Evolutionary conservation across 2,113 vertebrate genomes (phyloP), one percentile per base, ranked within the genome.

Genomic region (Centropus unirufus): DNA sequence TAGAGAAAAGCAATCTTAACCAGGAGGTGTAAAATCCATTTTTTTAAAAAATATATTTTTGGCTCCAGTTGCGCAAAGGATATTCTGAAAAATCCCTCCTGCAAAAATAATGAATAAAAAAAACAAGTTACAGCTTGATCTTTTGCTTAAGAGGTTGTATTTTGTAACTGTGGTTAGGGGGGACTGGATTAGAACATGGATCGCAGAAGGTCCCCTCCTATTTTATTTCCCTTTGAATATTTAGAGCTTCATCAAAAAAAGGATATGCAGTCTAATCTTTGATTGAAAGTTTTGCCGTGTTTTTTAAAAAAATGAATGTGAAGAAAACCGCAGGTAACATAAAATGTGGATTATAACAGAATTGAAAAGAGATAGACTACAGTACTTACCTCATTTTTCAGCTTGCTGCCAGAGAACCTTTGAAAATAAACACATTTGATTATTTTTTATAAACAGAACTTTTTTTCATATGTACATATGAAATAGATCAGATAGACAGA

Each of bases 331-430:
- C 18, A 73, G 23, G 6, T 85, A 14, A 80, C 16, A 34, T 27
- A 59, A 21, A 67, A 61, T 67, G 63, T 80, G 12, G 30, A 61
- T 46, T 77, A 39, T 5, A 70, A 23, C 5, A 58, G 72, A 90
- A 77, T 26, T 58, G 32, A 87, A 94, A 96, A 39, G 27, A 85
- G 84, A 49, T 22, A 59, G 30, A 57, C 52, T 47, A 40, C 9
- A 58, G 32, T 75, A 90, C 97, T 98, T 97, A 99, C 99, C 98
- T 99, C 99, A 93, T 99, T 99, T 97, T 99, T 99, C 14, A 99
- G 95, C 92, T 99, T 99, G 97, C 99, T 99, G 87, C 99, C 99
- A 83, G 99, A 99, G 97, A 99, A 99, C 97, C 99, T 99, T 97
- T 67, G 87, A 96, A 97, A 97, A 96, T 17, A 85, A 97, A 87